Base-by-base conservation (phyloP, 2,888 invertebrate species). In the Dromius quadrimaculatus region DNA sequence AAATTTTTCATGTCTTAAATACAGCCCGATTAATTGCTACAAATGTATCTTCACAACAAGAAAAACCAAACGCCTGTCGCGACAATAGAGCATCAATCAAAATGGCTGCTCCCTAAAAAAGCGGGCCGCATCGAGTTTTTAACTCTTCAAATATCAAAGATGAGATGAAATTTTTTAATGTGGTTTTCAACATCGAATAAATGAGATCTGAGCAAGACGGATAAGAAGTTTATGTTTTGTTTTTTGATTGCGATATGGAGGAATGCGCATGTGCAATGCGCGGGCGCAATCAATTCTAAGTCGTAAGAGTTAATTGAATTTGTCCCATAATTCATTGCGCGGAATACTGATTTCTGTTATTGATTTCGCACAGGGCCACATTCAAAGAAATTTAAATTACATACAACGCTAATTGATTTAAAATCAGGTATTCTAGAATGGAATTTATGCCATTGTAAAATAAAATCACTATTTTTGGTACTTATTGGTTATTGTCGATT, bases 231-330 rank as follows among this genome's bases (percentile, higher is more conserved):
- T 32, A n/a, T n/a, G 32, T 9, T 41, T 41, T 41, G 6, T 8
- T 41, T 4, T 11, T 41, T 41, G 11, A n/a, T 41, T 8, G 6
- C 3, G n/a, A n/a, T n/a, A n/a, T n/a, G n/a, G n/a, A n/a, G n/a
- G n/a, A n/a, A n/a, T n/a, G n/a, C n/a, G n/a, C n/a, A n/a, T n/a
- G n/a, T n/a, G n/a, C n/a, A n/a, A n/a, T n/a, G n/a, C n/a, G n/a
- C n/a, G n/a, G n/a, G n/a, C n/a, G n/a, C n/a, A n/a, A n/a, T n/a
- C n/a, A n/a, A n/a, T n/a, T n/a, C n/a, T n/a, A 6, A 32, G 5
- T 41, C 4, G 41, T 41, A 41, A 41, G 41, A 41, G 41, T 41
- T 41, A 41, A 41, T 41, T 41, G 41, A 41, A 41, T 41, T 41
- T 41, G 41, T 41, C 4, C 41, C 41, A 41, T 41, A 41, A 41